A percentile compares a stretch with the other conserved stretches of the same genome.
These are phyloP conservation scores for Acholoe squamosa DNA, from an alignment of 2,888 invertebrate species.

Conservation along the genomic window DNA sequence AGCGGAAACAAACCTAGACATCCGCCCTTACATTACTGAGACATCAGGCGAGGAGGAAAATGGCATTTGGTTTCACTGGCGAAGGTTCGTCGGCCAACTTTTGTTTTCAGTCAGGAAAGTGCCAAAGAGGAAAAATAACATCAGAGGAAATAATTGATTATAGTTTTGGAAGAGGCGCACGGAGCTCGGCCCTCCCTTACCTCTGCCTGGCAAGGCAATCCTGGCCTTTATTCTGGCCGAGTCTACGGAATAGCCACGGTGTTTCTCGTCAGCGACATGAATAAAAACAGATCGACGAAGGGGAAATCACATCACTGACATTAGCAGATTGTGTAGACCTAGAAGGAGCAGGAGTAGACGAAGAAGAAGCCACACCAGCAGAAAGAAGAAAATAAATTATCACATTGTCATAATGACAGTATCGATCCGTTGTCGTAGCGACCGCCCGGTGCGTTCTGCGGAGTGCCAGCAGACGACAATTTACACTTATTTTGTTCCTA, in stretches of 20 bases:
- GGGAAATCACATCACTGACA: slow-evolving; percentile 29
- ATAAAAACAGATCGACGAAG: background rate
- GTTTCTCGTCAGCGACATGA: background rate
- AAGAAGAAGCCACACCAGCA: slow-evolving; percentile 10
- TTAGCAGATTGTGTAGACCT: slow-evolving; percentile 33
- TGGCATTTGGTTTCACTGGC: slow-evolving; percentile 28
- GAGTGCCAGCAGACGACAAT: slow-evolving; percentile 40
- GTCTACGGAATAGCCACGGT: background rate
- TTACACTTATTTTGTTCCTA: slow-evolving; percentile 56
- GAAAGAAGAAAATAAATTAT: slow-evolving; percentile 48
- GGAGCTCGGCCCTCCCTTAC: background rate
- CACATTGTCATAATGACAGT: slow-evolving; percentile 46
- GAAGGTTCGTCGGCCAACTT: slow-evolving; percentile 30
- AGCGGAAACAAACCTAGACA: slow-evolving; percentile 15
- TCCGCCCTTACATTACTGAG: background rate
- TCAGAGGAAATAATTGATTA: slow-evolving; percentile 51
- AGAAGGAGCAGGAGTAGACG: background rate
- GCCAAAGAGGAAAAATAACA: slow-evolving; percentile 32
- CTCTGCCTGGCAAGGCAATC: background rate
- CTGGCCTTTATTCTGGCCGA: background rate
- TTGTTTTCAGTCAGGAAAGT: slow-evolving; percentile 20
- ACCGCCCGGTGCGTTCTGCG: background rate
- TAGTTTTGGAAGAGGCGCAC: slow-evolving; percentile 38
- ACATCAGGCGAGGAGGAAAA: background rate
- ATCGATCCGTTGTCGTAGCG: slow-evolving; percentile 51